A percentile compares a stretch with the other conserved stretches of the same genome.
Evolutionary conservation across 2,888 invertebrate genomes (phyloP).

Genomic region (Andrena flavipes): DNA sequence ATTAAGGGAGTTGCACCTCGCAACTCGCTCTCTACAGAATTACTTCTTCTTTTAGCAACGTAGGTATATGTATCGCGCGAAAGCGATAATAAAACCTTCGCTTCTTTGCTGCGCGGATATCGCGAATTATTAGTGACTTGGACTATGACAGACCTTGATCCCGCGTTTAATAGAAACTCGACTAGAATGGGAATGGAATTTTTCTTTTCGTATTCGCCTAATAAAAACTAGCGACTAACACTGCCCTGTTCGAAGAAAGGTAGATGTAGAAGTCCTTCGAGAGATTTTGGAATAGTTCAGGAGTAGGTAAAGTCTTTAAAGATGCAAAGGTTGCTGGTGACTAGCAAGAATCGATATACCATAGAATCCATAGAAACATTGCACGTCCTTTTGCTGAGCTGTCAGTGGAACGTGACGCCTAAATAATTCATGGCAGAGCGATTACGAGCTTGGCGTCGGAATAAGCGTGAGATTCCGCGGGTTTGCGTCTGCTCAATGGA

Average conservation of each 20-base stretch:
- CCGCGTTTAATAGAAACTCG: no score
- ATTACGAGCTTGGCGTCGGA: conserved; percentile 21
- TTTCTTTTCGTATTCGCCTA: no score
- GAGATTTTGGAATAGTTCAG: no score
- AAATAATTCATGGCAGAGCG: conserved; percentile 40
- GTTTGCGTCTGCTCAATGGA: conserved; percentile 37
- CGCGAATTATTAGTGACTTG: no score
- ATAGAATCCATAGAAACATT: neutral
- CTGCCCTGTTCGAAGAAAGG: no score
- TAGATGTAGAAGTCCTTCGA: no score
- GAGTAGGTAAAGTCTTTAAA: no score
- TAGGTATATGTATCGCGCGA: conserved; percentile 18
- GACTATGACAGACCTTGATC: no score
- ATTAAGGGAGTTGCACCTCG: conserved; percentile 61
- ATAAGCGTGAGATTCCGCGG: conserved; percentile 24
- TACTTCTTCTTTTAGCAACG: neutral
- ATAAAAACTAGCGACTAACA: no score
- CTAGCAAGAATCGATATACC: neutral
- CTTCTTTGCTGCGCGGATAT: no score
- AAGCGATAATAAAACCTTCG: neutral
- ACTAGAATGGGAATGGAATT: no score
- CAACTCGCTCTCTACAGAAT: conserved; percentile 25
- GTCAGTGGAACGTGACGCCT: neutral
- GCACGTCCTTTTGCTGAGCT: neutral
- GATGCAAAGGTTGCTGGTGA: no score